Evolutionary conservation across 2,113 vertebrate species (phyloP), one percentile per base, ranked within the genome.

Genomic region (Penelope pileata): DNA sequence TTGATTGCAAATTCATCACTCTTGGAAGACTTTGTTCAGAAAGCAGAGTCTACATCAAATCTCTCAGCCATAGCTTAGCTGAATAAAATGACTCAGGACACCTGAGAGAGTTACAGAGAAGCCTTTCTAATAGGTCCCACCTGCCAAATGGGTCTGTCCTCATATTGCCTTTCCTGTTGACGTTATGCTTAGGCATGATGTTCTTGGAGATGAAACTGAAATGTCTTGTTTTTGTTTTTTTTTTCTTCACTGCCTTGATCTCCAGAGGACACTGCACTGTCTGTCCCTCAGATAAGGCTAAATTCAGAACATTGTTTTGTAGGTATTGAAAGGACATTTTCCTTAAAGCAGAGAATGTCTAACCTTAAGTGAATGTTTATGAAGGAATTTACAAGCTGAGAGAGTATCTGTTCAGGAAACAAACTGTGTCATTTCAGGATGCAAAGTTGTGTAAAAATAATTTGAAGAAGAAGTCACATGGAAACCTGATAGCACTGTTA

Each of bases 171-270:
- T 42, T 6, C 23, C 62, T 50, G 13, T 47, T 50, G 34, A 12
- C 0, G 1, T n/a, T n/a, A 29, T 4, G 7, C 1, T 4, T 7
- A 59, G 34, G 17, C 12, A 6, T 24, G 45, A 40, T 48, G 40
- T 17, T 83, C 59, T 34, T 77, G 32, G 34, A 83, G 40, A 45
- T 11, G 34, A 56, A 78, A 45, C 23, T 68, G 42, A n/a, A 66
- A 56, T 38, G 16, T 5, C 9, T 73, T 62, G 27, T 3, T 9
- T 62, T 8, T 27, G n/a, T n/a, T n/a, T n/a, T n/a, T 30, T 32
- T 77, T 38, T 30, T n/a, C 77, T 70, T 48, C 22, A 21, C 38
- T 73, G 32, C 14, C 27, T 60, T 67, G 45, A 54, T 19, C 30
- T 62, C 40, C 27, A 24, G 40, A 81, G 80, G 58, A 11, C 58